These are phyloP conservation scores for Drosophila aff. DNA, from an alignment of 1,140 invertebrate species.

Conservation along the genomic window DNA sequence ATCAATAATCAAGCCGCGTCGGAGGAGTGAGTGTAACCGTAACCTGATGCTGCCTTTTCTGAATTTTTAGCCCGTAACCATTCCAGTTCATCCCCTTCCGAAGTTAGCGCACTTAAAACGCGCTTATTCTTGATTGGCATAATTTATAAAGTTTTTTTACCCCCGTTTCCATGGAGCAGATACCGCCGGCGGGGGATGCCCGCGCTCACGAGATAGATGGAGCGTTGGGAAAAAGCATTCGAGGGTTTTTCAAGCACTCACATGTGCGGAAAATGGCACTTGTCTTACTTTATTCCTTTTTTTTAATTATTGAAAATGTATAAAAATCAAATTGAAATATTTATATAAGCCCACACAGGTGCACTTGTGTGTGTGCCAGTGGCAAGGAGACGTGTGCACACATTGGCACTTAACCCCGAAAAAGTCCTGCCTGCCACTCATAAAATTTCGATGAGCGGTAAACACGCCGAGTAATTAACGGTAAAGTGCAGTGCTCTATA, in stretches of 20 bases:
- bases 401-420: slow-evolving; percentile 78
- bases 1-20: slow-evolving; percentile 72
- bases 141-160: slow-evolving; percentile 76
- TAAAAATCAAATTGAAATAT: slow-evolving; percentile 69
- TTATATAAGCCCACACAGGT: not conserved
- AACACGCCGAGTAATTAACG: slow-evolving; percentile 82
- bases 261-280: not conserved
- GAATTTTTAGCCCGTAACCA: slow-evolving; percentile 22
- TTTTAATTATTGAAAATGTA: slow-evolving; percentile 74
- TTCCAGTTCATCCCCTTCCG: slow-evolving; percentile 46
- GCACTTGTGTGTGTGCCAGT: not conserved
- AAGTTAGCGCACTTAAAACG: slow-evolving; percentile 79
- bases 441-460: slow-evolving; percentile 83
- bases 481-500: slow-evolving; percentile 73
- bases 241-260: slow-evolving; percentile 29
- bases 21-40: slow-evolving; percentile 2
- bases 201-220: slow-evolving; percentile 35
- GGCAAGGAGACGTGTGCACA: slow-evolving; percentile 53
- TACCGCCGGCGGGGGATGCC: slow-evolving; percentile 26
- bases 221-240: slow-evolving; percentile 26
- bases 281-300: not conserved
- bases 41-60: not conserved
- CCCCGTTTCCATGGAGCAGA: slow-evolving; percentile 9
- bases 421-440: slow-evolving; percentile 57
- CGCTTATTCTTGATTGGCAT: slow-evolving; percentile 82